These are phyloP conservation scores for Lasioglossum villosulum DNA, from an alignment of 2,888 invertebrate genomes.

Conservation along the genomic window DNA sequence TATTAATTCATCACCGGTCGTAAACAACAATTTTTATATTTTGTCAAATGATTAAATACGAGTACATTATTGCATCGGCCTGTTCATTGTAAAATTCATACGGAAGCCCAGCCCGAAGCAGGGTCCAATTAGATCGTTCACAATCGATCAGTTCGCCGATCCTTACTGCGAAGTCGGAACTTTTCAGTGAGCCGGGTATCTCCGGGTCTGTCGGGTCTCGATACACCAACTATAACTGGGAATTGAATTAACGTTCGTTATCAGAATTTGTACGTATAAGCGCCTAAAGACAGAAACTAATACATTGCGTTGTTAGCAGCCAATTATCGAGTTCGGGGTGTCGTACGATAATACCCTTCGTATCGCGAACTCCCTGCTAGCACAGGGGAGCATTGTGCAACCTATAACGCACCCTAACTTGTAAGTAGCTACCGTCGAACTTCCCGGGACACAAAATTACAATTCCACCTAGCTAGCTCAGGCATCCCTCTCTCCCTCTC, in stretches of 20 bases:
- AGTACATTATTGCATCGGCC: too few species aligned
- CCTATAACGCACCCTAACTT: conserved; percentile 43
- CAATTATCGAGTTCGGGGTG: conserved; percentile 68
- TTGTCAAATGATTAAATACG: not conserved
- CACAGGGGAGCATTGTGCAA: conserved; percentile 28
- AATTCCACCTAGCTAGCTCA: not conserved
- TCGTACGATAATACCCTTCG: conserved; percentile 64
- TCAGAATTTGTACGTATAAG: conserved; percentile 55
- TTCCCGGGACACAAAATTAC: conserved; percentile 53
- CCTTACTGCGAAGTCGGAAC: conserved; percentile 5
- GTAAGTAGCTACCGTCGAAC: conserved; percentile 54
- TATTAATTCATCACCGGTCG: not conserved
- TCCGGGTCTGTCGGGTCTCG: conserved; percentile 17
- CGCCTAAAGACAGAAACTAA: conserved; percentile 59
- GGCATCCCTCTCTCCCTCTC: not conserved
- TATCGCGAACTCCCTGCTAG: conserved; percentile 34
- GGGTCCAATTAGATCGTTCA: conserved; percentile 11
- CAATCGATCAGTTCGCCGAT: conserved; percentile 4
- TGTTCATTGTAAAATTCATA: not conserved
- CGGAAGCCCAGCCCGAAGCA: not conserved
- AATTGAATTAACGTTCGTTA: conserved; percentile 62
- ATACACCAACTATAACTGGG: conserved; percentile 46
- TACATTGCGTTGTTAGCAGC: conserved; percentile 64
- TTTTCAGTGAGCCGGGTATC: conserved; percentile 37
- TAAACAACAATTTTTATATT: not conserved